phyloP scores from a whole-genome alignment of 2,113 vertebrate genomes.

The Muntiacus reevesi region DNA sequence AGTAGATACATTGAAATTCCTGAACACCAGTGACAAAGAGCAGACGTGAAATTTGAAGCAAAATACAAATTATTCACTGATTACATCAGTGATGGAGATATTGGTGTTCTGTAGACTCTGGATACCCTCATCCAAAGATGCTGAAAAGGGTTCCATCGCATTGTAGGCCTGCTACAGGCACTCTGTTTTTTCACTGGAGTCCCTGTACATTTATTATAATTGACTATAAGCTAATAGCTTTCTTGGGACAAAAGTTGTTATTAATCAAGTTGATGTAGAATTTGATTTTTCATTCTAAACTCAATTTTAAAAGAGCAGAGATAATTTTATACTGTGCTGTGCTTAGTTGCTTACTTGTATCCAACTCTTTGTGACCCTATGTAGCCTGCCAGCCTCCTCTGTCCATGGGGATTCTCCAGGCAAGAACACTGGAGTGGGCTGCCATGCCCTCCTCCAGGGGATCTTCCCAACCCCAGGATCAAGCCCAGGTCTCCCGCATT shows the following conservation, averaged over 20 bases:
- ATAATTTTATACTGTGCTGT: background rate
- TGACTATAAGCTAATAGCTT: background rate
- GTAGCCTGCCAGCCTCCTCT: background rate
- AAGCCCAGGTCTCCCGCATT: background rate
- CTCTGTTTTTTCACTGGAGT: background rate
- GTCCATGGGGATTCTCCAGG: background rate
- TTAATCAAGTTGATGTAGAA: background rate
- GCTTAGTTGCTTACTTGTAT: background rate
- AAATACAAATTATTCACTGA: background rate
- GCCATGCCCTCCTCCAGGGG: background rate
- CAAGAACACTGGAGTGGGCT: background rate
- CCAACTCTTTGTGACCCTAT: background rate
- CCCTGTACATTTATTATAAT: background rate
- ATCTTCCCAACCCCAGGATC: background rate
- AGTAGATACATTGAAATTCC: background rate
- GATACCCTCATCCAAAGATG: background rate
- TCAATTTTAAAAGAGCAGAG: background rate
- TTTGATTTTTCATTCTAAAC: slow-evolving; percentile 14
- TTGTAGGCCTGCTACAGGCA: background rate
- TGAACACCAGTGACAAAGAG: background rate
- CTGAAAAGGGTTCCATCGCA: background rate
- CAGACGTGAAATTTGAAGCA: background rate
- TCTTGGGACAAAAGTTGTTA: background rate
- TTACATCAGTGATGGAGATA: background rate
- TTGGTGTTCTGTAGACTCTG: background rate